These are phyloP conservation scores for Pocillopora verrucosa DNA, from an alignment of 64 coral and sea anemone species.

Conservation along the genomic window DNA sequence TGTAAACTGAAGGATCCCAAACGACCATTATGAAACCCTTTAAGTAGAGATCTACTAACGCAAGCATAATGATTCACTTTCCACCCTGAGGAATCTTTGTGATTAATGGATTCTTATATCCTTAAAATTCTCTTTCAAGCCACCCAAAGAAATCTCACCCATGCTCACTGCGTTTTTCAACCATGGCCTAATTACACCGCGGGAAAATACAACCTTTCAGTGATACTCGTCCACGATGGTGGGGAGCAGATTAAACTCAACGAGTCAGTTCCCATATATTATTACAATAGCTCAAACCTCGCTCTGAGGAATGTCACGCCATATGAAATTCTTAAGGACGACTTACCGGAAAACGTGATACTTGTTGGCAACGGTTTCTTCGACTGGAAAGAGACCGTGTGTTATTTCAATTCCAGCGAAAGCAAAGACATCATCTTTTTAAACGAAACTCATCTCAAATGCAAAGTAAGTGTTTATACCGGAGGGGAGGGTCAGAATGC, in stretches of 20 bases:
- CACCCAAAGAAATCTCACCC: conserved; percentile 4
- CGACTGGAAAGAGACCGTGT: conserved; percentile 20
- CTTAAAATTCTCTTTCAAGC: neutral
- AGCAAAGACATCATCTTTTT: neutral
- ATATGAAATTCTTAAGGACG: neutral
- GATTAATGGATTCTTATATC: neutral
- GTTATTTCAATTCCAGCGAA: neutral
- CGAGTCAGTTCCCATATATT: conserved; percentile 11
- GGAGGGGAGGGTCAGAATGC: no score
- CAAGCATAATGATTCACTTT: neutral
- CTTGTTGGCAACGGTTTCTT: conserved; percentile 31
- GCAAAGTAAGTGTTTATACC: conserved; percentile 4
- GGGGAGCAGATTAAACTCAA: neutral
- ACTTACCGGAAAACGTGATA: neutral
- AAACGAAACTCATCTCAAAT: neutral
- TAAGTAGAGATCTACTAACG: no score
- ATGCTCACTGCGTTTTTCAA: conserved; percentile 11
- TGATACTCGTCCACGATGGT: neutral
- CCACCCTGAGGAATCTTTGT: neutral
- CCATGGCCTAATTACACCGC: conserved; percentile 19
- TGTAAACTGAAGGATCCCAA: no score
- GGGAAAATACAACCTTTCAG: conserved; percentile 36
- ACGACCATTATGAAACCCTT: no score
- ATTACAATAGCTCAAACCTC: conserved; percentile 3
- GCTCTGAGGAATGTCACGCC: conserved; percentile 2